Percentiles rank a stretch among this genome's conserved stretches.
Evolutionary conservation across 2,888 invertebrate genomes (phyloP).

Genomic region (Drosophila bunnanda): DNA sequence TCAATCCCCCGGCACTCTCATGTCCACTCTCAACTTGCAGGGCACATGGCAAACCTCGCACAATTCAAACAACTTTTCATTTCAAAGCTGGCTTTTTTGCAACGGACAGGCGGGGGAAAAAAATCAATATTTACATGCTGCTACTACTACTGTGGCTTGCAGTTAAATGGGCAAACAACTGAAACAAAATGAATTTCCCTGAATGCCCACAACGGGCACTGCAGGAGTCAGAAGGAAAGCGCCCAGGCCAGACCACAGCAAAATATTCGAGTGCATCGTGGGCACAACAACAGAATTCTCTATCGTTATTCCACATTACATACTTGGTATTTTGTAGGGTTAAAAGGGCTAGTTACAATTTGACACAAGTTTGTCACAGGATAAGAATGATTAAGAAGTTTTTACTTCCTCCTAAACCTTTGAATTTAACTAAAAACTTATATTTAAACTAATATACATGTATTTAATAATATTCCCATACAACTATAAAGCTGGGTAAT

Average conservation of each 20-base stretch:
- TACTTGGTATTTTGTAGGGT: conserved; percentile 3
- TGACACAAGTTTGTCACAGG: too few species aligned
- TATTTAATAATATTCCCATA: too few species aligned
- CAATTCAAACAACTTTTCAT: conserved; percentile 36
- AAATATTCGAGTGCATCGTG: conserved; percentile 47
- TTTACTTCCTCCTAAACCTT: rapidly evolving
- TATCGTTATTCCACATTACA: background rate
- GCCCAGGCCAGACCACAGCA: conserved; percentile 22
- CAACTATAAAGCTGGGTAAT: too few species aligned
- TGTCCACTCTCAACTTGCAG: conserved; percentile 16
- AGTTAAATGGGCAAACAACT: conserved; percentile 64
- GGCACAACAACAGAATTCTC: conserved; percentile 8
- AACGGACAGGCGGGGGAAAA: conserved; percentile 14
- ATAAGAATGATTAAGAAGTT: too few species aligned
- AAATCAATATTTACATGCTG: conserved; percentile 70
- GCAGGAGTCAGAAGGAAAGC: conserved; percentile 6
- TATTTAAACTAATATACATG: background rate
- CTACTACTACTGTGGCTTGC: conserved; percentile 39
- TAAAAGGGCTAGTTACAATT: background rate
- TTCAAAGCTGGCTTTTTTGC: conserved; percentile 26
- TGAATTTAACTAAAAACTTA: background rate
- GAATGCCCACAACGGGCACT: conserved; percentile 6
- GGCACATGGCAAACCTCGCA: conserved; percentile 14
- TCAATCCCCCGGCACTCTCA: conserved; percentile 31
- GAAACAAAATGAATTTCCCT: conserved; percentile 49